phyloP scores from a whole-genome alignment of 2,113 vertebrate genomes.

The Micromys minutus region DNA sequence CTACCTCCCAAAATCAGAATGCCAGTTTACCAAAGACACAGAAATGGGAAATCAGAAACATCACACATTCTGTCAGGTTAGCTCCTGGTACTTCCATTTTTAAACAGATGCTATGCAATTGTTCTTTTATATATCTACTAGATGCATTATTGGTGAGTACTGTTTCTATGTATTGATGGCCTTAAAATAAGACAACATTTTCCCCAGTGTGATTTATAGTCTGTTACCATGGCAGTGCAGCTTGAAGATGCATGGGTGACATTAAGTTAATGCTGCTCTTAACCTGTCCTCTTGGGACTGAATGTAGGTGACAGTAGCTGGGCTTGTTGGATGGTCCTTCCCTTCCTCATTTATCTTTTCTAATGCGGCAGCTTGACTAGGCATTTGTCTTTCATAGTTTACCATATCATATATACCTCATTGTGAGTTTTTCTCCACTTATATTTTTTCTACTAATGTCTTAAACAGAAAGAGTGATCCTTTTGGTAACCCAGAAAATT shows the following conservation, averaged over 20 bases:
- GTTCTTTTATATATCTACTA: constrained; percentile 60
- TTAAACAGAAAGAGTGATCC: constrained; percentile 84
- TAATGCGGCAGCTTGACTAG: constrained; percentile 79
- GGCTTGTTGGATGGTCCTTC: constrained; percentile 66
- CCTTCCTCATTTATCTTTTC: constrained; percentile 65
- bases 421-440: constrained; percentile 85
- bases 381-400: constrained; percentile 86
- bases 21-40: constrained; percentile 27
- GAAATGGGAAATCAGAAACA: constrained; percentile 60
- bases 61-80: constrained; percentile 62
- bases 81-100: constrained; percentile 73
- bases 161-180: constrained; percentile 60
- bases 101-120: constrained; percentile 80
- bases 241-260: constrained; percentile 76
- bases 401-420: constrained; percentile 84
- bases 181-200: constrained; percentile 79
- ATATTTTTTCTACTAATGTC: constrained; percentile 88
- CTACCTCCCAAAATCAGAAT: constrained; percentile 35
- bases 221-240: constrained; percentile 78
- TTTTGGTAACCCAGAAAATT: constrained; percentile 86
- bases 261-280: constrained; percentile 83
- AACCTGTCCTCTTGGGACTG: constrained; percentile 69
- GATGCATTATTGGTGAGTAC: constrained; percentile 66
- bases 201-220: constrained; percentile 71
- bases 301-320: constrained; percentile 82